These are phyloP conservation scores for Baryphthengus martii DNA, from an alignment of 2,113 vertebrate genomes.

Conservation along the genomic window DNA sequence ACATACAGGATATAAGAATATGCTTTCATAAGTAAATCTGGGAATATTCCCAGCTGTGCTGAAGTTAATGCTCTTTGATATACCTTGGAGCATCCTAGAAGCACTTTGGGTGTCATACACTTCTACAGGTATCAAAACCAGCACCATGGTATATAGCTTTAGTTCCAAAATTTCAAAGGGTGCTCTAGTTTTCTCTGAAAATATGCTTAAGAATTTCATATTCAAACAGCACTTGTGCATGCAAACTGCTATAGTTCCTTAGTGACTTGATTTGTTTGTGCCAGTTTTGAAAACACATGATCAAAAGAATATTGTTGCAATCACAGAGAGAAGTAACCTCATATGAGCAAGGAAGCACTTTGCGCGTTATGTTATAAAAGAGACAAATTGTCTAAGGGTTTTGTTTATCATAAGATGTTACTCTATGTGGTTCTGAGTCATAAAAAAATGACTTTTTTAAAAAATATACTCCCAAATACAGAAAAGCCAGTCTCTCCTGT, in stretches of 20 bases:
- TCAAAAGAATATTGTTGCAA: not conserved
- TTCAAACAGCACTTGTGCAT: not conserved
- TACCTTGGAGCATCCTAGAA: not conserved
- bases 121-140: not conserved
- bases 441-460: not conserved
- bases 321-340: not conserved
- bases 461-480: not conserved
- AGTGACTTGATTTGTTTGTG: not conserved
- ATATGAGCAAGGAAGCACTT: not conserved
- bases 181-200: not conserved
- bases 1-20: not conserved
- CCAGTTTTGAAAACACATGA: not conserved
- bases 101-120: not conserved
- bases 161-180: not conserved
- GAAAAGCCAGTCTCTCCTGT: not conserved
- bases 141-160: not conserved
- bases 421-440: not conserved
- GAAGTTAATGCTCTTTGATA: constrained; percentile 12
- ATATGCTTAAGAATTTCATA: not conserved
- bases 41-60: not conserved
- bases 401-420: not conserved
- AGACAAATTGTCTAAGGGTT: not conserved
- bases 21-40: not conserved
- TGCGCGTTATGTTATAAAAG: not conserved
- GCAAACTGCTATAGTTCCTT: not conserved